phyloP scores from a whole-genome alignment of 2,888 invertebrate genomes.

The Eupithecia insigniata region DNA sequence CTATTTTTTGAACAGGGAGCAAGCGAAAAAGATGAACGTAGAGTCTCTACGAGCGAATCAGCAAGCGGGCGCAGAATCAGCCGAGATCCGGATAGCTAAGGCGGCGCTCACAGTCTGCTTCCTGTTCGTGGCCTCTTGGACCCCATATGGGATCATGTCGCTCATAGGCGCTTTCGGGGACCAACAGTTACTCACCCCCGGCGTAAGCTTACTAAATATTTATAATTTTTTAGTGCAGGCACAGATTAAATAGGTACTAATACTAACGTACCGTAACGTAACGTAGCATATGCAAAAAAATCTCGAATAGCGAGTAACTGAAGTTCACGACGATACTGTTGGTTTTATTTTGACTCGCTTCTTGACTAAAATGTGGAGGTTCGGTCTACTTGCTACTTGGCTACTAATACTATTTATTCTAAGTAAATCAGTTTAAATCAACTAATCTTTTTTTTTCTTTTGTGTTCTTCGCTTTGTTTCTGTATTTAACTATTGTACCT shows the following conservation, averaged over 20 bases:
- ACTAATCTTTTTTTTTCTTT: no score
- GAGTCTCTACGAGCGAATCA: slow-evolving; percentile 91
- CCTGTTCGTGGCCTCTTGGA: slow-evolving; percentile 94
- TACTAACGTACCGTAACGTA: no score
- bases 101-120: slow-evolving; percentile 95
- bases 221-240: no score
- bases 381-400: no score
- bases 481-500: no score
- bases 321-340: no score
- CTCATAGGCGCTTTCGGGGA: slow-evolving; percentile 93
- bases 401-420: no score
- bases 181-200: slow-evolving; percentile 88
- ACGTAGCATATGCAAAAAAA: no score
- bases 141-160: slow-evolving; percentile 93
- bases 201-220: slow-evolving; percentile 56
- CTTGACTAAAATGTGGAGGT: not conserved
- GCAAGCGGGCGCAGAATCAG: slow-evolving; percentile 87
- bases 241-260: no score
- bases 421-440: no score
- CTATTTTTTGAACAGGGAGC: slow-evolving; percentile 59
- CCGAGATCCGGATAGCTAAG: slow-evolving; percentile 93
- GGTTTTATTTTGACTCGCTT: not conserved
- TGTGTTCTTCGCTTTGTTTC: no score
- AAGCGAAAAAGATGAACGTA: slow-evolving; percentile 95
- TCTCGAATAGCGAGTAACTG: no score